Evolutionary conservation across 92 coral and sea anemone genomes (phyloP).

Genomic region (Palythoa caribaeorum): DNA sequence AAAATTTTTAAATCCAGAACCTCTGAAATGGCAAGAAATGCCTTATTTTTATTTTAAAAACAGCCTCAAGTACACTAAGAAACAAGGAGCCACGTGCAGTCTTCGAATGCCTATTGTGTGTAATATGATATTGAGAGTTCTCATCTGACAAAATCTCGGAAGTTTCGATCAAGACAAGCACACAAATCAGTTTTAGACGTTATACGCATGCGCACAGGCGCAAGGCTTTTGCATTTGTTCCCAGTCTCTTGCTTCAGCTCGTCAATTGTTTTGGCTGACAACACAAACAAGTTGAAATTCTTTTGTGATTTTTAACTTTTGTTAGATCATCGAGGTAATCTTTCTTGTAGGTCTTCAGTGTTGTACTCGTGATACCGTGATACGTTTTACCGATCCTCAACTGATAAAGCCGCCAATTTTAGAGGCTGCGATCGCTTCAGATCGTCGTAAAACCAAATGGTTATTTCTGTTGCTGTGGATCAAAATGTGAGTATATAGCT

Average conservation of each 20-base stretch:
- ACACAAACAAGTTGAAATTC: constrained; percentile 30
- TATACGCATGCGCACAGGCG: background rate
- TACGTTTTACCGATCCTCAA: background rate
- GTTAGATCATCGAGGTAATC: background rate
- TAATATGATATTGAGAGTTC: too few species aligned
- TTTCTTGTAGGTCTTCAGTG: background rate
- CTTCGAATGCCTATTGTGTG: too few species aligned
- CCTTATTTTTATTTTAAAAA: too few species aligned
- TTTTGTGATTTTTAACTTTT: background rate
- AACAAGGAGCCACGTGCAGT: too few species aligned
- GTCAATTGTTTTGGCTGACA: constrained; percentile 44
- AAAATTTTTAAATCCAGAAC: too few species aligned
- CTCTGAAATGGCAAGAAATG: too few species aligned
- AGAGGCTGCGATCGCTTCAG: background rate
- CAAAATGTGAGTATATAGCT: constrained; percentile 14
- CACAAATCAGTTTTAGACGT: too few species aligned
- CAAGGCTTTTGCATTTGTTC: background rate
- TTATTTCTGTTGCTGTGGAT: constrained; percentile 12
- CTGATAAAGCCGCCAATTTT: background rate
- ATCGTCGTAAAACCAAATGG: constrained; percentile 8
- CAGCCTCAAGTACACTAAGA: too few species aligned
- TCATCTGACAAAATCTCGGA: too few species aligned
- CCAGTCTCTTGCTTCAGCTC: constrained; percentile 32
- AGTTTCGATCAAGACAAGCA: too few species aligned
- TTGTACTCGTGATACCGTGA: background rate